Conservation (phyloP, 2,888 invertebrate genomes). For the Rhamnusium bicolor region DNA sequence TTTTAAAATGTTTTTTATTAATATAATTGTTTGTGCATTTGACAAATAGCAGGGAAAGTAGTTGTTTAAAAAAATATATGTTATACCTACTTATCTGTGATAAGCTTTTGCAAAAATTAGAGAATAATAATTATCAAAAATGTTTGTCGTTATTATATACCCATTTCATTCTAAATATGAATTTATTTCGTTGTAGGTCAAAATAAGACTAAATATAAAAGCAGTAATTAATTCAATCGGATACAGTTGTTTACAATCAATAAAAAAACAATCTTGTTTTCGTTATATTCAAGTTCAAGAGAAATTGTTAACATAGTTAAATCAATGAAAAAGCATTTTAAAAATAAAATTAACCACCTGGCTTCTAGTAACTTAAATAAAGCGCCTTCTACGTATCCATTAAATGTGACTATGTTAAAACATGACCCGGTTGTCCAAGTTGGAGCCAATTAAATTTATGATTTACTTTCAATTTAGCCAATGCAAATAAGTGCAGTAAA, state of each 20-base stretch:
- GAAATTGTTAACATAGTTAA: neutral
- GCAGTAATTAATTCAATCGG: too few species aligned
- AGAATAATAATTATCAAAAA: too few species aligned
- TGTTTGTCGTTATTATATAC: too few species aligned
- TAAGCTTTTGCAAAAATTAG: too few species aligned
- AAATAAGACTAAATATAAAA: too few species aligned
- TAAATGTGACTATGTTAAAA: neutral
- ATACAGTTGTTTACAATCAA: neutral
- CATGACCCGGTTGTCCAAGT: neutral
- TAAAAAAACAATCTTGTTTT: neutral
- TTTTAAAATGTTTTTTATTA: too few species aligned
- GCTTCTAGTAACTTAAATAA: neutral
- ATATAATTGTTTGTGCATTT: too few species aligned
- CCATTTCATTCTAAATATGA: too few species aligned
- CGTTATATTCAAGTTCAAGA: neutral
- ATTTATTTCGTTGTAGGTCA: too few species aligned
- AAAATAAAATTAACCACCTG: neutral
- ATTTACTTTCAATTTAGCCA: conserved; percentile 7
- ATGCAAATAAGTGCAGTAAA: conserved; percentile 18
- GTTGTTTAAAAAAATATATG: too few species aligned
- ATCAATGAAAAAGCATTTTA: neutral
- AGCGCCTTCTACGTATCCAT: neutral
- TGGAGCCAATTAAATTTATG: conserved; percentile 4
- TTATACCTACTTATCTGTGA: too few species aligned
- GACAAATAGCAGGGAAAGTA: too few species aligned